Evolutionary conservation across 2,888 invertebrate genomes (phyloP).

Genomic region (Nebria salina): DNA sequence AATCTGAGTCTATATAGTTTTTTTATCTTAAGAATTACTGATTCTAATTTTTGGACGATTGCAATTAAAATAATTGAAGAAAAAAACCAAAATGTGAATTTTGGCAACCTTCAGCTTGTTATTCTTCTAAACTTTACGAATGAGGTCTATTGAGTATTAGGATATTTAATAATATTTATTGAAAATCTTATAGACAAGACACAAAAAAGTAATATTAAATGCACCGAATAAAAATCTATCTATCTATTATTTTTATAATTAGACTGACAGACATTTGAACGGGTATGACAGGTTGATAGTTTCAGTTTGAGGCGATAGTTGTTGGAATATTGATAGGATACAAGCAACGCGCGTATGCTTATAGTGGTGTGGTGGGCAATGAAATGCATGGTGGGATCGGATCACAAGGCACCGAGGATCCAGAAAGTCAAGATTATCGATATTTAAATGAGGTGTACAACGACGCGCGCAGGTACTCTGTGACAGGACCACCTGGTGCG

Average conservation of each 20-base stretch:
- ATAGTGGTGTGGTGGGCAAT: conserved; percentile 10
- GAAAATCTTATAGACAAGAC: background rate
- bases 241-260: background rate
- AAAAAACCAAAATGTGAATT: too few relatives aligned
- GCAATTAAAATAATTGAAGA: too few relatives aligned
- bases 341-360: background rate
- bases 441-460: conserved; percentile 37
- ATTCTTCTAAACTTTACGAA: too few relatives aligned
- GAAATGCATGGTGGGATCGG: background rate
- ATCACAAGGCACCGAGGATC: background rate
- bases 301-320: background rate
- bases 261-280: background rate
- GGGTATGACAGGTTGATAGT: background rate
- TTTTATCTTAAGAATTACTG: too few relatives aligned
- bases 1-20: too few relatives aligned
- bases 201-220: background rate
- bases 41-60: too few relatives aligned
- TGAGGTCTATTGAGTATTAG: too few relatives aligned
- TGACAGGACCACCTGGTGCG: conserved; percentile 43
- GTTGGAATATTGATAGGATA: background rate
- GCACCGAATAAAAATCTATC: background rate
- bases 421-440: conserved; percentile 29
- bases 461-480: conserved; percentile 20
- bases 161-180: too few relatives aligned
- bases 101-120: too few relatives aligned